Evolutionary conservation across 2,888 invertebrate genomes (phyloP), one percentile per base, ranked within the genome.

Genomic region (Drosophila melanocephala): DNA sequence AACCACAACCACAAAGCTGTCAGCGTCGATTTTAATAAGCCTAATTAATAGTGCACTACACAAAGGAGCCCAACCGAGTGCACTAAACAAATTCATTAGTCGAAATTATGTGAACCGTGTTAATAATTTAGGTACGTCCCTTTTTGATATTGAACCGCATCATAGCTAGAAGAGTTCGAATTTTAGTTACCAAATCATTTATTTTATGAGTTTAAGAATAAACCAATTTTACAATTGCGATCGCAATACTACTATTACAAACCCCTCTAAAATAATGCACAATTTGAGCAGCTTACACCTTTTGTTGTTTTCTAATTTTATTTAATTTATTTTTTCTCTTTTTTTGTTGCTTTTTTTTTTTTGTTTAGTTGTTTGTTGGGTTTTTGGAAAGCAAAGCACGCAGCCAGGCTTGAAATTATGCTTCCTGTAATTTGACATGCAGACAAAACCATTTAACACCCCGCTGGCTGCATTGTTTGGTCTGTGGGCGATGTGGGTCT

Each of bases 401-500:
- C 87, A 87, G 60, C 85, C 83, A 87, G 81, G 89, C 89, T 83
- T 89, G 79, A 87, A 87, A 87, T 87, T 87, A 83, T 89, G 84
- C 85, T 85, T 87, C 87, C 87, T 83, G 87, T 89, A 84, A 87
- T 87, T 84, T 89, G 87, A 89, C 83, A 87, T 79, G 87, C 83
- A 89, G 87, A 89, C 87, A 87, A 87, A 89, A 83, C 85, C 85
- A 87, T 89, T 89, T 87, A 87, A 87, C 87, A 89, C 87, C 83
- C 87, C 79, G 89, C 69, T 87, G 89, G 63, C 32, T 83, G 87
- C 89, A 89, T 87, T 87, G 87, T 81, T 76, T 66, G 76, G 64
- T 69, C 63, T 61, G 42, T 68, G 62, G 47, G 19, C 59, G 58
- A 32, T 60, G 44, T 64, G 53, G 44, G 50, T 63, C 57, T 14